Evolutionary conservation across 2,113 vertebrate genomes (phyloP), one percentile per base, ranked within the genome.

Genomic region (Nipponia nippon): DNA sequence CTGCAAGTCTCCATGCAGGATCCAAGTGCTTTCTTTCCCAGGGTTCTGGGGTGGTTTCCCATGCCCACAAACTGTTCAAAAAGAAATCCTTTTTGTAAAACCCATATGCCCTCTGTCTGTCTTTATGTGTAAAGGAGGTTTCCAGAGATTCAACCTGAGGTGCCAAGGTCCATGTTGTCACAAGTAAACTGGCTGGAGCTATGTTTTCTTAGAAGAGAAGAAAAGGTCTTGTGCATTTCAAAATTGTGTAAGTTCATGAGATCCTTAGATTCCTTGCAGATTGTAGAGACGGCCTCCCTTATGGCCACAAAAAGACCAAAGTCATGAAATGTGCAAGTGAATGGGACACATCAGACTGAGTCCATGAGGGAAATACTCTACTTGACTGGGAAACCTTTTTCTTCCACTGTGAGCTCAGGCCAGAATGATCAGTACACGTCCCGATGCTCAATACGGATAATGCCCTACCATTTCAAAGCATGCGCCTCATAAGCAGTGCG

Each of bases 391-490:
- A 61, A 73, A 55, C 5, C 10, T 29, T 65, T 73, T 73, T 21
- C 21, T 59, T 81, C 42, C 30, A 9, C 20, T 55, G 19, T 80
- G n/a, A 70, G 18, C 23, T 71, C 20, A 55, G 44, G 30, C 44
- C 44, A 36, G 66, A 75, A n/a, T 4, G 3, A 50, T 44, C 29
- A 32, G 42, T 44, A 46, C 11, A 4, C 16, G 16, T 47, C 30
- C 52, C 1, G 0, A 3, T 29, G 20, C 27, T 61, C 4, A 0
- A 67, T 46, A 14, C 1, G 1, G 73, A 36, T n/a, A 50, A 40
- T 50, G 29, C 13, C 50, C 6, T 23, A 16, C 18, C 22, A 22
- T 59, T 87, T 80, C n/a, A 42, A 77, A 69, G 22, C 32, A 58
- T 9, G 7, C 4, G 1, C 30, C 21, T 83, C 26, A 17, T 59